Percentiles rank a stretch among this genome's conserved stretches.
These are phyloP conservation scores for Coelopa frigida DNA, from an alignment of 1,140 invertebrate species.

Conservation along the genomic window DNA sequence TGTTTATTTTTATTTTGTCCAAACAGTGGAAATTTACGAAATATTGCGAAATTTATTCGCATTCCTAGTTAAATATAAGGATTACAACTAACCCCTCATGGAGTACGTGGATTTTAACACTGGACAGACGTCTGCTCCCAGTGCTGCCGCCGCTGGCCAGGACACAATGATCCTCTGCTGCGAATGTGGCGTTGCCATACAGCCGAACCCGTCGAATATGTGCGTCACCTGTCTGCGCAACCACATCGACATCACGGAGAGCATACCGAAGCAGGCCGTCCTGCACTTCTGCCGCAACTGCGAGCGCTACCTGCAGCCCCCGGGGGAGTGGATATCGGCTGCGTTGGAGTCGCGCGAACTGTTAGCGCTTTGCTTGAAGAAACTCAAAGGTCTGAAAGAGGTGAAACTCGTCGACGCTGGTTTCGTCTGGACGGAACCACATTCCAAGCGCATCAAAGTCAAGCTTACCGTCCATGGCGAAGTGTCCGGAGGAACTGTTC, in stretches of 20 bases:
- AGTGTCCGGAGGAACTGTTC: constrained; percentile 71
- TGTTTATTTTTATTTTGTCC: too few species aligned
- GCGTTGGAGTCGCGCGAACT: constrained; percentile 89
- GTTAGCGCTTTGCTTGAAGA: constrained; percentile 86
- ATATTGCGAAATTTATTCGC: too few species aligned
- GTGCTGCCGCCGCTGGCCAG: not conserved
- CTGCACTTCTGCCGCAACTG: constrained; percentile 87
- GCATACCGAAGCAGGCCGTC: constrained; percentile 89
- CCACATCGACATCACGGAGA: constrained; percentile 90
- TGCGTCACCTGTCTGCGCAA: constrained; percentile 88
- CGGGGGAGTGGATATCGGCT: constrained; percentile 82
- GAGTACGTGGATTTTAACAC: constrained; percentile 9
- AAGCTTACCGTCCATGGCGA: constrained; percentile 97
- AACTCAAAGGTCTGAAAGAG: constrained; percentile 84
- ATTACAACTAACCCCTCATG: too few species aligned
- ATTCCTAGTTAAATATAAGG: too few species aligned
- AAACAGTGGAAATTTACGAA: too few species aligned
- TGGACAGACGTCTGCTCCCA: not conserved
- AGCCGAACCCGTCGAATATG: constrained; percentile 96
- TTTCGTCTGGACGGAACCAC: constrained; percentile 99
- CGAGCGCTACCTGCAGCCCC: constrained; percentile 91
- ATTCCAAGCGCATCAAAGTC: constrained; percentile 95
- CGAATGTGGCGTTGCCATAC: constrained; percentile 72
- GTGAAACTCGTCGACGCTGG: constrained; percentile 90
- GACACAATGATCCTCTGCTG: constrained; percentile 54